Conservation (phyloP, 1,140 invertebrate genomes). For the Procambarus virginalis region DNA sequence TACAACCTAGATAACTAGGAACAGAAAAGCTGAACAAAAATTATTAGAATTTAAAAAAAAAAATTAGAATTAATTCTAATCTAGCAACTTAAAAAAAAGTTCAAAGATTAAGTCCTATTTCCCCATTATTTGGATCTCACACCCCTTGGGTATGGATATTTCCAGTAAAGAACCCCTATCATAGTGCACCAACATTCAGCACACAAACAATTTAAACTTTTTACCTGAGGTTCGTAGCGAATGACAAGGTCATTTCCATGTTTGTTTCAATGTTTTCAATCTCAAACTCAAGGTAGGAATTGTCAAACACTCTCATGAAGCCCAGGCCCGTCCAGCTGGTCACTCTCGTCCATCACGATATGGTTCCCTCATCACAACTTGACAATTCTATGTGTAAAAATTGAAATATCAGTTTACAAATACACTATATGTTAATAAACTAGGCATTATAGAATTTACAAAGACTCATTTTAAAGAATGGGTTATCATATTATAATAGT, state of each 20-base stretch:
- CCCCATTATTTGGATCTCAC: too few relatives aligned
- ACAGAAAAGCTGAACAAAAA: too few relatives aligned
- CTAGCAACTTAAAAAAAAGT: too few relatives aligned
- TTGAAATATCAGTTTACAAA: not conserved
- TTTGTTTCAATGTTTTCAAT: conserved; percentile 87
- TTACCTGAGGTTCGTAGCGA: conserved; percentile 84
- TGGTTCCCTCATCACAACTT: conserved; percentile 89
- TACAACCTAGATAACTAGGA: too few relatives aligned
- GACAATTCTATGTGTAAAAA: conserved; percentile 80
- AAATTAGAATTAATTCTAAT: too few relatives aligned
- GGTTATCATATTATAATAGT: too few relatives aligned
- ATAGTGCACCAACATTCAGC: too few relatives aligned
- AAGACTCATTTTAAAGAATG: not conserved
- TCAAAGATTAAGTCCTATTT: too few relatives aligned
- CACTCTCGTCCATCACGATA: conserved; percentile 83
- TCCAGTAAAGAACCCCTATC: too few relatives aligned
- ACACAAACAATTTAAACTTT: too few relatives aligned
- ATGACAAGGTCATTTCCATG: conserved; percentile 93
- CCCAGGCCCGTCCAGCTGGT: conserved; percentile 95
- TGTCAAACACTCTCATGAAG: conserved; percentile 90
- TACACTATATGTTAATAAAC: not conserved
- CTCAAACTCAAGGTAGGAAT: conserved; percentile 87
- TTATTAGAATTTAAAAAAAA: too few relatives aligned
- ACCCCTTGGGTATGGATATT: too few relatives aligned
- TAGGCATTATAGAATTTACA: not conserved